A percentile compares a stretch with the other conserved stretches of the same genome.
Conservation (phyloP, 2,113 vertebrate species). For the Heptranchias perlo region DNA sequence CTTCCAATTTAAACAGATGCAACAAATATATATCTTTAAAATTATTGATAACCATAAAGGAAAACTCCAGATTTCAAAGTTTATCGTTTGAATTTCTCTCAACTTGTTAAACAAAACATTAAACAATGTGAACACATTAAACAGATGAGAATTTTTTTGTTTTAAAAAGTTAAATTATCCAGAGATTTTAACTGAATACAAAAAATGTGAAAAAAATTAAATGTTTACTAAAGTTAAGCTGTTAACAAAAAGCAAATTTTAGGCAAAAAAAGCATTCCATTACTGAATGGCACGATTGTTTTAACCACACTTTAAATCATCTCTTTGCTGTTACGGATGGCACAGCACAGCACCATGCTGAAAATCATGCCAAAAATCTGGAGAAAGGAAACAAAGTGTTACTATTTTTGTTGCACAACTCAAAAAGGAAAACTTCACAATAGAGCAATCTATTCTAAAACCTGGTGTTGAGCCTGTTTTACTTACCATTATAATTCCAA, state of each 20-base stretch:
- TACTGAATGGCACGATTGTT: background rate
- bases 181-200: constrained; percentile 28
- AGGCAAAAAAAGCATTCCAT: background rate
- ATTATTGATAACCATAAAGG: background rate
- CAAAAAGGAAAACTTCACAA: background rate
- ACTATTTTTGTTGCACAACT: background rate
- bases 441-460: background rate
- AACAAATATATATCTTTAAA: constrained; percentile 31
- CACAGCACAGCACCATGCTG: constrained; percentile 89
- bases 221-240: constrained; percentile 16
- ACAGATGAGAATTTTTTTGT: background rate
- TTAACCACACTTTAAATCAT: constrained; percentile 67
- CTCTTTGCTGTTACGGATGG: constrained; percentile 80
- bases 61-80: background rate
- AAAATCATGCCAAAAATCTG: constrained; percentile 94
- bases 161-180: constrained; percentile 8
- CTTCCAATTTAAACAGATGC: background rate
- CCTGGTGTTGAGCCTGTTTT: background rate
- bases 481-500: constrained; percentile 82
- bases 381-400: constrained; percentile 40
- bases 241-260: constrained; percentile 23
- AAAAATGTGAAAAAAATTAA: constrained; percentile 8
- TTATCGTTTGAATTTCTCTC: background rate
- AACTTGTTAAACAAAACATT: background rate
- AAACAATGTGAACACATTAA: background rate